Evolutionary conservation across 2,888 invertebrate genomes (phyloP), one percentile per base, ranked within the genome.

Genomic region (Listrodromus nycthemerus): DNA sequence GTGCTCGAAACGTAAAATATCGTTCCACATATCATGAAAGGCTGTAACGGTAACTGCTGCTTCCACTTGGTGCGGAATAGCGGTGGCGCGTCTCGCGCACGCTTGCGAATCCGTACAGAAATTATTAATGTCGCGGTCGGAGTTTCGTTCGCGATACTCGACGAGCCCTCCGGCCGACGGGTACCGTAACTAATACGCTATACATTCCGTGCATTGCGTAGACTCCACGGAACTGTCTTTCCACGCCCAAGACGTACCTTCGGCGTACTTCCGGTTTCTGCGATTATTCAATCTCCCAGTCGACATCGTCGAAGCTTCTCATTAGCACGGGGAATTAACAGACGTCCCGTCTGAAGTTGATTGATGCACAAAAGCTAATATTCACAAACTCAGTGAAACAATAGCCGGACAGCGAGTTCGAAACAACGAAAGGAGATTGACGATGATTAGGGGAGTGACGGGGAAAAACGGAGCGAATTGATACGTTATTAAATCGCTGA

Each of bases 1-100:
- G 52, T 69, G 67, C 82, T 82, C 74, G 78, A 82, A 82, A 74
- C 74, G 82, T 78, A 78, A 82, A 78, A 78, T 82, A 82, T 78
- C 74, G 82, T 63, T 78, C 69, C 74, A 74, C 74, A 78, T 74
- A 74, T 78, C 73, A 78, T 50, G 30, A 24, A 61, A 74, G 78
- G 63, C 69, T 74, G 82, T 70, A 69, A 52, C 65, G 69, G 82
- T 74, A 74, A 74, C 73, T 55, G 78, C 73, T 69, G 82, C 63
- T 74, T 48, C 61, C 70, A 63, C 63, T 63, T 41, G 74, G 69
- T 66, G 67, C 37, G 67, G 61, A 69, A 63, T 33, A 24, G 30
- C 24, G 48, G 30, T 50, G 50, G 65, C 30, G 19, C 45, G 82
- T 82, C 82, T 82, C 69, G 21, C 55, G 65, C 82, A 82, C 78